A percentile compares a stretch with the other conserved stretches of the same genome.
Evolutionary conservation across 2,888 invertebrate genomes (phyloP).

Genomic region (Alsophila aescularia): DNA sequence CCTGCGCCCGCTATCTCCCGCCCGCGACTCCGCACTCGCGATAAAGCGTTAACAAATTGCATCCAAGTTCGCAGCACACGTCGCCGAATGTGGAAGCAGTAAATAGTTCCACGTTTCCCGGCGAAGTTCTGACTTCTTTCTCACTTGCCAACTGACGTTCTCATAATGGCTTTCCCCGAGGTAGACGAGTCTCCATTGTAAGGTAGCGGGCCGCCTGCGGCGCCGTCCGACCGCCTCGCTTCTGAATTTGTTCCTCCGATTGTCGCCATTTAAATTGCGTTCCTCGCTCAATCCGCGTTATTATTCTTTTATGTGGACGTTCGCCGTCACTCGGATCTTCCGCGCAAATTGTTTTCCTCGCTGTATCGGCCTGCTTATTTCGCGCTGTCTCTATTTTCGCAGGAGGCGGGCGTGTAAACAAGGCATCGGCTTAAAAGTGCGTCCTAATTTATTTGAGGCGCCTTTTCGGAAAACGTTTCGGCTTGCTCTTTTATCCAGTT

Average conservation of each 20-base stretch:
- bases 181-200: slow-evolving; percentile 57
- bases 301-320: slow-evolving; percentile 66
- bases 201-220: slow-evolving; percentile 52
- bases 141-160: slow-evolving; percentile 71
- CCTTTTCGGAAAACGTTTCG: slow-evolving; percentile 69
- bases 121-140: slow-evolving; percentile 77
- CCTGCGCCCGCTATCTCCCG: slow-evolving; percentile 42
- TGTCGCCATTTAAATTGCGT: slow-evolving; percentile 78
- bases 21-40: slow-evolving; percentile 59
- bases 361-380: slow-evolving; percentile 57
- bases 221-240: slow-evolving; percentile 52
- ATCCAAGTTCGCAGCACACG: slow-evolving; percentile 75
- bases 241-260: slow-evolving; percentile 61
- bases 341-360: slow-evolving; percentile 60
- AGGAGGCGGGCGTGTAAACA: slow-evolving; percentile 66
- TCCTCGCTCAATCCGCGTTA: slow-evolving; percentile 69
- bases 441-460: slow-evolving; percentile 73
- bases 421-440: slow-evolving; percentile 66
- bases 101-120: slow-evolving; percentile 77
- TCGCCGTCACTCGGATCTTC: slow-evolving; percentile 42
- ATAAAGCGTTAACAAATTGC: slow-evolving; percentile 82
- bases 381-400: slow-evolving; percentile 64
- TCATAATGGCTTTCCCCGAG: slow-evolving; percentile 69
- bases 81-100: slow-evolving; percentile 75
- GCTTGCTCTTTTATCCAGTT: slow-evolving; percentile 72